A percentile compares a stretch with the other conserved stretches of the same genome.
phyloP scores from a whole-genome alignment of 2,888 invertebrate genomes.

The Hydrotaea diabolus region DNA sequence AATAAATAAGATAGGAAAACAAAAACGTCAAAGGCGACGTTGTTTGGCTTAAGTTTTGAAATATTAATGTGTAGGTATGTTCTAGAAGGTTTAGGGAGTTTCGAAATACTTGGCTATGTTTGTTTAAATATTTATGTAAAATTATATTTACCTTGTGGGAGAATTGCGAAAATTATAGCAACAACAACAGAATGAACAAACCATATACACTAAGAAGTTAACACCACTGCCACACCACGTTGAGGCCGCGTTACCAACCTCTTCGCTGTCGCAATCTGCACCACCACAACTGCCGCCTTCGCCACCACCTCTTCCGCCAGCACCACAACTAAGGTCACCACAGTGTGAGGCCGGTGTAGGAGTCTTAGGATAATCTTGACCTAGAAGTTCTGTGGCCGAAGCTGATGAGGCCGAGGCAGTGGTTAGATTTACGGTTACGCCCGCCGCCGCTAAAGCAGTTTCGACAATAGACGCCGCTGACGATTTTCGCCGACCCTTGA shows the following conservation, averaged over 20 bases:
- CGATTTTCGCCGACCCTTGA: slow-evolving; percentile 71
- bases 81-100: too few relatives aligned
- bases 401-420: slow-evolving; percentile 64
- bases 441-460: slow-evolving; percentile 71
- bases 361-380: slow-evolving; percentile 61
- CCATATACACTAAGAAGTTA: slow-evolving; percentile 78
- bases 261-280: slow-evolving; percentile 37
- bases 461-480: slow-evolving; percentile 74
- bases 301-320: slow-evolving; percentile 58
- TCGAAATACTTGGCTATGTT: too few relatives aligned
- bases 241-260: slow-evolving; percentile 66
- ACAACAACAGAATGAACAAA: slow-evolving; percentile 79
- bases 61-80: neutral
- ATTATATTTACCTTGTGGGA: slow-evolving; percentile 75
- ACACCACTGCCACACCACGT: slow-evolving; percentile 77
- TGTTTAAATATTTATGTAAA: neutral
- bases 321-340: slow-evolving; percentile 51
- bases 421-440: slow-evolving; percentile 64
- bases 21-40: neutral
- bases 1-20: slow-evolving; percentile 1
- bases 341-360: slow-evolving; percentile 63
- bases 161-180: slow-evolving; percentile 78
- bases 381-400: slow-evolving; percentile 62
- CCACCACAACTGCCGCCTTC: slow-evolving; percentile 47
- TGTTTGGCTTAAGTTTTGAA: too few relatives aligned